Evolutionary conservation across 2,797 vertebrate genomes (phyloP).

Genomic region (Lutra lutra): DNA sequence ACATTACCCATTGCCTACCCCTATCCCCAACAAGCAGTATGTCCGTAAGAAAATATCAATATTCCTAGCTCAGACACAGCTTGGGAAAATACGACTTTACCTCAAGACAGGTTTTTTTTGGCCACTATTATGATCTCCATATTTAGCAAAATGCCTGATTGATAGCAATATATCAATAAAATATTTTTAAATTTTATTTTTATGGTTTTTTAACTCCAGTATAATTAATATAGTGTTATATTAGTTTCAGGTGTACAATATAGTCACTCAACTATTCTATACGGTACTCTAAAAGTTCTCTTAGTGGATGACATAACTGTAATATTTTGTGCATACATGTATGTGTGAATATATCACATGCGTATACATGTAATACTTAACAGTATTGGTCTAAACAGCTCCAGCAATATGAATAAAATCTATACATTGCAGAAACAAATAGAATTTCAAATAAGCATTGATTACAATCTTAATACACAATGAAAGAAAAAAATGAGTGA

Average conservation of each 20-base stretch:
- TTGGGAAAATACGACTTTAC: background rate
- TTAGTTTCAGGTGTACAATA: background rate
- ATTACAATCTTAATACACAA: background rate
- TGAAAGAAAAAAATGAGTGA: background rate
- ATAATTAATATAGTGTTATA: background rate
- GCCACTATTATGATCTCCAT: background rate
- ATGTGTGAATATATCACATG: background rate
- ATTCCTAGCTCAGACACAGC: background rate
- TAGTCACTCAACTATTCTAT: background rate
- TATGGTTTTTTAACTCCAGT: background rate
- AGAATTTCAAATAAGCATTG: background rate
- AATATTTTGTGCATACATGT: background rate
- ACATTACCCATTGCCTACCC: accelerated
- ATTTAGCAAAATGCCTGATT: background rate
- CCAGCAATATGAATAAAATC: background rate
- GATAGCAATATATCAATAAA: background rate
- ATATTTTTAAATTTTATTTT: background rate
- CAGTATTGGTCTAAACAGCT: background rate
- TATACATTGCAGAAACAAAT: background rate
- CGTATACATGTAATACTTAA: accelerated
- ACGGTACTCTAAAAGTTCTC: background rate
- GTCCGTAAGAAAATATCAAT: background rate
- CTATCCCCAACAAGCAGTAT: accelerated
- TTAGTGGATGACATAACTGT: background rate
- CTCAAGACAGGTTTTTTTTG: background rate